Conservation (phyloP, 2,797 vertebrate genomes). For the Labeo calbasu region DNA sequence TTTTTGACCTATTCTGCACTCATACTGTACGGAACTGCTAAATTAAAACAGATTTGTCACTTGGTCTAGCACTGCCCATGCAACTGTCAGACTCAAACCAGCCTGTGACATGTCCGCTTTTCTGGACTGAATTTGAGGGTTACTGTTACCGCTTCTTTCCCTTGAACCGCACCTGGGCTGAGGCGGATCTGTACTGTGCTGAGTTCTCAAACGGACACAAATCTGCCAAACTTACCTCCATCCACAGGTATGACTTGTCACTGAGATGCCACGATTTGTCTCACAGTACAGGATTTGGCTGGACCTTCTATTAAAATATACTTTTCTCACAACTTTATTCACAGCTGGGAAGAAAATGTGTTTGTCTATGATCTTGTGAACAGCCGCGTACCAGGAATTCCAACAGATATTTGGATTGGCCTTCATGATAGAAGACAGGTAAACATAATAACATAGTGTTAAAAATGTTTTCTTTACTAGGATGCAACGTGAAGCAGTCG, state of each 20-base stretch:
- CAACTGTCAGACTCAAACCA: constrained; percentile 72
- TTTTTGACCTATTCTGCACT: not conserved
- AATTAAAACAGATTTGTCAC: not conserved
- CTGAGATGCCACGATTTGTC: not conserved
- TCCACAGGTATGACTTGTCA: constrained; percentile 76
- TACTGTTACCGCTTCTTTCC: constrained; percentile 83
- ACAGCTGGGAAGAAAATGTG: constrained; percentile 85
- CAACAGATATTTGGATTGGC: constrained; percentile 81
- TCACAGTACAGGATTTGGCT: not conserved
- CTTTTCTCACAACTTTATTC: not conserved
- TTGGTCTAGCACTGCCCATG: constrained; percentile 69
- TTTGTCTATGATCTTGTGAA: constrained; percentile 84
- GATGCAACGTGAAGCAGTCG: not conserved
- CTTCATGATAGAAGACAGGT: constrained; percentile 83
- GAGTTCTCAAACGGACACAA: constrained; percentile 82
- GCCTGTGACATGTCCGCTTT: constrained; percentile 78
- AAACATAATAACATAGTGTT: constrained; percentile 22
- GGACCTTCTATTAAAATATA: not conserved
- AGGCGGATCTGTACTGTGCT: constrained; percentile 78
- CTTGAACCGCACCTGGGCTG: constrained; percentile 82
- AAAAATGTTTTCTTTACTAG: not conserved
- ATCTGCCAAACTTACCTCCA: constrained; percentile 82
- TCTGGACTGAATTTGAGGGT: constrained; percentile 83
- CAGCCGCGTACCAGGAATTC: constrained; percentile 82
- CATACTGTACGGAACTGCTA: not conserved